Base-by-base conservation (phyloP, 2,113 vertebrate species). In the Acanthochromis polyacanthus region DNA sequence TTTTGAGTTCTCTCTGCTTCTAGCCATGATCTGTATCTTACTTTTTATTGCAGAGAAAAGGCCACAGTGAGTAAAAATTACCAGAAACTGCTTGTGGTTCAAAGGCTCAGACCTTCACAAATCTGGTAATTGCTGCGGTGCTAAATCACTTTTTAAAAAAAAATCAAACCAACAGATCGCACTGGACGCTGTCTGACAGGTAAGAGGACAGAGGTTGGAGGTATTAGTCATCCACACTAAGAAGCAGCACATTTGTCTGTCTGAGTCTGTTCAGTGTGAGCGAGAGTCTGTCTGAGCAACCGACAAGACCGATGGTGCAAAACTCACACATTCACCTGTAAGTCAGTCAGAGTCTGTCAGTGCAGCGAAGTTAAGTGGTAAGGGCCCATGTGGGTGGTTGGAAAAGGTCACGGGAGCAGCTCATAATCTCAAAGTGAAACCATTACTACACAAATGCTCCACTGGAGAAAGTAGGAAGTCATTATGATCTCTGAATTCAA, bases 151-250 rank as follows among this genome's bases (percentile, higher is more conserved):
- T 25, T 25, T 25, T 25, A 25, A 3, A 25, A 25, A 25, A 25
- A 25, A 25, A 36, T 36, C 32, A 36, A 7, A 36, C 32, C 32
- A 9, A 8, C 81, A 75, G 50, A 83, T 76, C 65, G 77, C 48
- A 81, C 43, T 3, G 19, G 59, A 73, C 32, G 19, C 22, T 28
- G 77, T 62, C 62, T 78, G 81, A 80, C 71, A 70, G 74, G n/a
- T 52, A 48, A 53, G 63, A 81, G 64, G 79, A 81, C 52, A 66
- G 51, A 23, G 10, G 19, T 38, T 14, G 6, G 23, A 63, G 52
- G 36, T 17, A 71, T 67, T 73, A 78, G 88, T 77, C 83, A 78
- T 55, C 22, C 56, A 28, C 52, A 55, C 19, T 64, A 55, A 65
- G 46, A 28, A 84, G 57, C 28, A 51, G 50, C 68, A 60, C 56